Evolutionary conservation across 2,113 vertebrate species (phyloP).

Genomic region (Myodes glareolus): DNA sequence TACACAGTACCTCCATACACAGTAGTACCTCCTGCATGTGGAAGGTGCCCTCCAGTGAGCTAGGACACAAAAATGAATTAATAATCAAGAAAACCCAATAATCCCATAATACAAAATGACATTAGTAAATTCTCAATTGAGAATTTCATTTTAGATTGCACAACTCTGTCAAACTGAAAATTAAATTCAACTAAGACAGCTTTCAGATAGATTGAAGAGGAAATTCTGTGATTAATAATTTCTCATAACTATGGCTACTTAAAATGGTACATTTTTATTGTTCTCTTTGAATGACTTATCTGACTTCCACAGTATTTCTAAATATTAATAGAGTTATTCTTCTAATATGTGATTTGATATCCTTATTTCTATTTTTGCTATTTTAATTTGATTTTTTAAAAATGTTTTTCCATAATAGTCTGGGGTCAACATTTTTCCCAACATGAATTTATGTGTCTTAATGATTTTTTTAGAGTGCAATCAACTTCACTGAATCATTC

Average conservation of each 20-base stretch:
- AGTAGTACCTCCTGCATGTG: too few relatives aligned
- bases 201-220: neutral
- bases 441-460: neutral
- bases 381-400: neutral
- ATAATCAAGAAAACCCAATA: neutral
- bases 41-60: neutral
- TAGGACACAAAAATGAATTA: neutral
- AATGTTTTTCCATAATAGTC: neutral
- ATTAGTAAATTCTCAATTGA: neutral
- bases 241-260: neutral
- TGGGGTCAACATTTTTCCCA: neutral
- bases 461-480: neutral
- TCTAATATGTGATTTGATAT: neutral
- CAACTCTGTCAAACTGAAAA: neutral
- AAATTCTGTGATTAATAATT: too few relatives aligned
- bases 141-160: neutral
- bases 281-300: neutral
- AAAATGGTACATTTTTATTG: neutral
- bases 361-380: neutral
- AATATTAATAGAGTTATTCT: neutral
- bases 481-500: neutral
- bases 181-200: neutral
- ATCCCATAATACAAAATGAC: neutral
- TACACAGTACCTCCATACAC: too few relatives aligned
- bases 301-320: neutral